A percentile compares a stretch with the other conserved stretches of the same genome.
phyloP scores from a whole-genome alignment of 2,888 invertebrate species.

The Lacanobia oleracea region DNA sequence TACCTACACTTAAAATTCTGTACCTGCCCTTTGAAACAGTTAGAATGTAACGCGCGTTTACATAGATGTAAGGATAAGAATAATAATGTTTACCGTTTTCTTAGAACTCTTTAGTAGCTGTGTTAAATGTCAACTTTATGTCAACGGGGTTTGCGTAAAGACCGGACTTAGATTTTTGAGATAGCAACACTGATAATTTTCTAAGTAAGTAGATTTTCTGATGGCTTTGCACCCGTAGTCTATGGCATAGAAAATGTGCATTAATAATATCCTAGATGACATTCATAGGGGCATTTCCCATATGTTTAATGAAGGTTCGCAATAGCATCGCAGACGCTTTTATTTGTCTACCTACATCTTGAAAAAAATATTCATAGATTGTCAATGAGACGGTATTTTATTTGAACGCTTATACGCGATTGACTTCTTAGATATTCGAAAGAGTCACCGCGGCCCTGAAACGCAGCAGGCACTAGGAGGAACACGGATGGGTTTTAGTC shows the following conservation, averaged over 20 bases:
- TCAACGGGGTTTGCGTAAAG: conserved; percentile 32
- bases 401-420: too few relatives aligned
- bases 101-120: conserved; percentile 53
- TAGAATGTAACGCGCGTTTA: conserved; percentile 59
- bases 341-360: too few relatives aligned
- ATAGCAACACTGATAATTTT: conserved; percentile 1
- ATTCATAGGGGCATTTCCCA: too few relatives aligned
- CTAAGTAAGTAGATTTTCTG: neutral
- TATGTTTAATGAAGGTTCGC: too few relatives aligned
- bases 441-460: too few relatives aligned
- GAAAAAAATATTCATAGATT: too few relatives aligned
- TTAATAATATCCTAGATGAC: neutral
- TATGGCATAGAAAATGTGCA: neutral
- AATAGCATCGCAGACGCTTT: too few relatives aligned
- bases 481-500: too few relatives aligned
- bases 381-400: too few relatives aligned
- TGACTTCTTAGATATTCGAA: too few relatives aligned
- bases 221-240: neutral
- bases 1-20: conserved; percentile 35
- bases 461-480: too few relatives aligned
- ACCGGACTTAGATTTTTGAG: conserved; percentile 15
- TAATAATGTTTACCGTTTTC: conserved; percentile 59
- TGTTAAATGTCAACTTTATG: conserved; percentile 51
- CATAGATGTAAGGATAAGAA: conserved; percentile 51
- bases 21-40: conserved; percentile 38